Evolutionary conservation across 2,113 vertebrate species (phyloP).

Genomic region (Dendropsophus ebraccatus): DNA sequence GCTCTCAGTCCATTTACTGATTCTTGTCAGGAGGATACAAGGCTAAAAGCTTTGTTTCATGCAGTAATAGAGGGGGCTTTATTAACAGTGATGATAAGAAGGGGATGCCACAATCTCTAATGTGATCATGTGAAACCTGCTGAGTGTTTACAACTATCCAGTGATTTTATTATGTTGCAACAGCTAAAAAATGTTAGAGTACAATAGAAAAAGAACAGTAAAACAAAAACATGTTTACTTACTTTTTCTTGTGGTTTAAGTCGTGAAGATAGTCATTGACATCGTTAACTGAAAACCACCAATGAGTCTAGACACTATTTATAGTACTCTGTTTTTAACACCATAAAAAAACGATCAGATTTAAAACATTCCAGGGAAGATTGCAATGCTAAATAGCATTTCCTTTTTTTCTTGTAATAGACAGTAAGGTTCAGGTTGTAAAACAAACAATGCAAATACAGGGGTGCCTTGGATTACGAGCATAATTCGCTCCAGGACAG

Average conservation of each 20-base stretch:
- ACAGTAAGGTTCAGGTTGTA: neutral
- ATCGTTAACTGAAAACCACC: neutral
- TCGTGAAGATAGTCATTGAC: neutral
- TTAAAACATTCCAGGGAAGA: neutral
- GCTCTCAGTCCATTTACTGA: no score
- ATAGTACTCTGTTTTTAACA: conserved; percentile 8
- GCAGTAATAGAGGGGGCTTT: neutral
- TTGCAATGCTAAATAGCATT: neutral
- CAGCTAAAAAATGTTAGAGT: neutral
- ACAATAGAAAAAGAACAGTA: neutral
- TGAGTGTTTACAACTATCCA: neutral
- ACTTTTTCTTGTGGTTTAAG: no score
- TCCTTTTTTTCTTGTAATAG: neutral
- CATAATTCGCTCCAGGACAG: no score
- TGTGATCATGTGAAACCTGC: neutral
- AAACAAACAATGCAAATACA: no score
- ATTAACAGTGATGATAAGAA: neutral
- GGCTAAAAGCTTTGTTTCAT: neutral
- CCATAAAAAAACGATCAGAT: neutral
- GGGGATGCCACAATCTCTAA: no score
- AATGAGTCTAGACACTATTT: conserved; percentile 16
- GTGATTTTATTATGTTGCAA: neutral
- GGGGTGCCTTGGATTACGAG: no score
- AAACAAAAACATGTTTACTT: neutral
- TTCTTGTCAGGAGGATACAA: no score